A percentile compares a stretch with the other conserved stretches of the same genome.
phyloP scores from a whole-genome alignment of 2,888 invertebrate genomes.

The Ceratothoa steindachneri region DNA sequence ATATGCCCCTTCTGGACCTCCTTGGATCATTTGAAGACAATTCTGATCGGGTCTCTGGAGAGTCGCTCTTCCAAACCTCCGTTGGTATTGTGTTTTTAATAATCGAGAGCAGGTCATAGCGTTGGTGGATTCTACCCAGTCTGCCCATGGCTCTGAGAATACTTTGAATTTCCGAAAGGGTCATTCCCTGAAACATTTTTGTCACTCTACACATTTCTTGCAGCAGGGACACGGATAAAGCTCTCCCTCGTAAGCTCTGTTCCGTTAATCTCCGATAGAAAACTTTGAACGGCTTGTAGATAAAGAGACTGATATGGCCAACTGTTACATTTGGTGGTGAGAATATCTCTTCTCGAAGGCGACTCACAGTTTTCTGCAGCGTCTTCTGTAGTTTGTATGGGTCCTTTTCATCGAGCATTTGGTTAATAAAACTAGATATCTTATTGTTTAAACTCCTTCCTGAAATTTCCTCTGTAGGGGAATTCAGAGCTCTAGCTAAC shows the following conservation, averaged over 20 bases:
- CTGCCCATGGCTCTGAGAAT: not conserved
- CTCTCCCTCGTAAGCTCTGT: not conserved
- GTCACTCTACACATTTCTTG: not conserved
- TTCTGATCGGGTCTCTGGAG: not conserved
- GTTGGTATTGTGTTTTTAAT: not conserved
- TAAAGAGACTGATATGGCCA: not conserved
- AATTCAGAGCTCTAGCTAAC: constrained; percentile 27
- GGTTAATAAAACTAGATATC: not conserved
- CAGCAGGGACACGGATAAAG: not conserved
- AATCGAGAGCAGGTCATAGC: not conserved
- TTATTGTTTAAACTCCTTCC: not conserved
- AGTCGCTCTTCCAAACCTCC: not conserved
- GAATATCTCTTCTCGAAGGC: not conserved
- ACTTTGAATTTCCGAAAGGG: not conserved
- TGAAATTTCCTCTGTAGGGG: not conserved
- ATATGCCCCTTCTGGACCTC: not conserved
- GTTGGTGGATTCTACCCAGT: not conserved
- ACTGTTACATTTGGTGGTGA: not conserved
- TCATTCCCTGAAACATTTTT: not conserved
- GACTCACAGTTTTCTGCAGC: not conserved
- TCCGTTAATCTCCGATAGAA: not conserved
- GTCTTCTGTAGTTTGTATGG: not conserved
- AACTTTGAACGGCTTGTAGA: not conserved
- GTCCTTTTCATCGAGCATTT: not conserved
- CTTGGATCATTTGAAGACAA: not conserved